Evolutionary conservation across 2,888 invertebrate species (phyloP).

Genomic region (Phorcus lineatus): DNA sequence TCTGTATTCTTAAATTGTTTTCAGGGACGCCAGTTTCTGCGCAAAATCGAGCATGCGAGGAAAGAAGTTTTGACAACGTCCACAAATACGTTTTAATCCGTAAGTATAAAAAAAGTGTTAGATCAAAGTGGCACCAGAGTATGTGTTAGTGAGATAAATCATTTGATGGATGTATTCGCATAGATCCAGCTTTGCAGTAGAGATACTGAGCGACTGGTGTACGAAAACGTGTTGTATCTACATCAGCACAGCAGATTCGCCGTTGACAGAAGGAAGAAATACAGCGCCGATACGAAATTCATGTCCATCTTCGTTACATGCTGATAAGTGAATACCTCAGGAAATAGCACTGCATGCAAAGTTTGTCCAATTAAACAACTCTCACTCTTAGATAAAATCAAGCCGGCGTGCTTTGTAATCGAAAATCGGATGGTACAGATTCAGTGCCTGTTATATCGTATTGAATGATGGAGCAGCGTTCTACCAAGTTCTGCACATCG

Average conservation of each 20-base stretch:
- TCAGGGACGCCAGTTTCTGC: slow-evolving; percentile 12
- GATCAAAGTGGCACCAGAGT: neutral
- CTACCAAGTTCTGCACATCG: too few species aligned
- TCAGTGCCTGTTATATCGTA: neutral
- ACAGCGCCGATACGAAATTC: too few species aligned
- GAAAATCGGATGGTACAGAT: neutral
- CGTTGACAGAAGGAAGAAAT: too few species aligned
- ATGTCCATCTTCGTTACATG: too few species aligned
- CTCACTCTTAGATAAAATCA: neutral
- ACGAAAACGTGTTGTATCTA: too few species aligned
- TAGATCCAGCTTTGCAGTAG: too few species aligned
- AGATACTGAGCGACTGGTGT: too few species aligned
- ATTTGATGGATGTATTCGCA: too few species aligned
- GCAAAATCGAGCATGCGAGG: slow-evolving; percentile 40
- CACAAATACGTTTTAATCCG: slow-evolving; percentile 58
- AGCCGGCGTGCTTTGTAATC: neutral
- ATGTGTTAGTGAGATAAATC: too few species aligned
- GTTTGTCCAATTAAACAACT: neutral
- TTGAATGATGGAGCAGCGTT: neutral
- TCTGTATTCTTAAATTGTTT: neutral
- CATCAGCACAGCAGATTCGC: too few species aligned
- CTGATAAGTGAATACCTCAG: too few species aligned
- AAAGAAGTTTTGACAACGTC: slow-evolving; percentile 45
- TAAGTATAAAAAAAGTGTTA: slow-evolving; percentile 43
- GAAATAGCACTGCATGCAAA: too few species aligned